Base-by-base conservation (phyloP, 2,797 vertebrate genomes). In the Corythornis leucogaster region DNA sequence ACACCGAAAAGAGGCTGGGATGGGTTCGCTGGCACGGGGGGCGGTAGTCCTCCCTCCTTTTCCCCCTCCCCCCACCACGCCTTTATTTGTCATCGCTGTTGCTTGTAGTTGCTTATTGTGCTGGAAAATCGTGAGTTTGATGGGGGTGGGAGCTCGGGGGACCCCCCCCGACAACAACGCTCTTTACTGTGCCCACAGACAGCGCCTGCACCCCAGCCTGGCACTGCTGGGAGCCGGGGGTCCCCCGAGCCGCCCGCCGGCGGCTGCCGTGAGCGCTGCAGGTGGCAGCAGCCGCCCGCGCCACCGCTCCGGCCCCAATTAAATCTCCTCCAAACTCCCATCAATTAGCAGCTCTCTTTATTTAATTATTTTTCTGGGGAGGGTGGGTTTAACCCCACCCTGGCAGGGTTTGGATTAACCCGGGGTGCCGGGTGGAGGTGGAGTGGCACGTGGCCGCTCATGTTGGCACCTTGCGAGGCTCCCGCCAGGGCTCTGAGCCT, bases 221-320 rank as follows among this genome's bases (percentile, higher is more conserved):
- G 25, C 2, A 2, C 24, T 50, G 53, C 25, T 0, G 1, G 61
- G 50, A 78, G 46, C 51, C 12, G 0, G 2, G 53, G 57, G 92
- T 70, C 78, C 90, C 88, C 25, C 0, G 31, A 79, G 76, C 71
- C 26, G 1, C 46, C 17, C 1, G 18, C 61, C 80, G 76, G 67
- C 2, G 43, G 93, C 76, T 74, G 71, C 6, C 0, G 74, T 31
- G 81, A 93, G 71, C 85, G 90, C 95, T 94, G 95, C 94, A 94
- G 94, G 95, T 95, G 95, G 94, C 94, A 95, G 95, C 92, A 95
- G 90, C 95, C 70, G 81, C 90, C 89, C 90, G 94, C 1, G 18
- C 89, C 89, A 80, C 19, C 48, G 80, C 82, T 83, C 81, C 13
- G 57, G 66, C 94, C 89, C 87, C 79, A 91, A 51, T 92, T 94